A percentile compares a stretch with the other conserved stretches of the same genome.
Evolutionary conservation across 2,113 vertebrate genomes (phyloP).

Genomic region (Cromileptes altivelis): DNA sequence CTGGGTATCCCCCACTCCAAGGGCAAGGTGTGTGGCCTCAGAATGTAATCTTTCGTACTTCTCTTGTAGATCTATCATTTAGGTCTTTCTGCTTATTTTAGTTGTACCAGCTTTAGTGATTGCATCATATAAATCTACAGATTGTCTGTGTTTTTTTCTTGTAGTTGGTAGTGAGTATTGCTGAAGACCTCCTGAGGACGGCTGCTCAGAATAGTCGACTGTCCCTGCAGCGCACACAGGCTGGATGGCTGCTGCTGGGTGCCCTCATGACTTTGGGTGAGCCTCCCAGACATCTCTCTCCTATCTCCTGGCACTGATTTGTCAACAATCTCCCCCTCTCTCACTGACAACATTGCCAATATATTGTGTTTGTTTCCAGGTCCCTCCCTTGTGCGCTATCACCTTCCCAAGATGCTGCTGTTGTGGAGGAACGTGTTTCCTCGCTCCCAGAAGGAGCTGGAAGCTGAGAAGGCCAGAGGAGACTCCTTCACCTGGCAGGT

Average conservation of each 20-base stretch:
- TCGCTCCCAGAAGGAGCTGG: conserved; percentile 96
- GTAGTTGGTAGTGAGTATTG: conserved; percentile 98
- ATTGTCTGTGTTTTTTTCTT: conserved; percentile 32
- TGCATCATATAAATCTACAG: not conserved
- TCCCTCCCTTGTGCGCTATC: conserved; percentile 95
- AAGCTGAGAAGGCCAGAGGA: conserved; percentile 96
- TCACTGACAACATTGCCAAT: not conserved
- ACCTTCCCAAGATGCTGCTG: conserved; percentile 98
- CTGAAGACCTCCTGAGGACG: conserved; percentile 95
- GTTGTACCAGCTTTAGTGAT: not conserved
- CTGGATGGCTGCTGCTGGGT: conserved; percentile 98
- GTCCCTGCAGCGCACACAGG: conserved; percentile 96
- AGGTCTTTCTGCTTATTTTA: not conserved
- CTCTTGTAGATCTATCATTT: not conserved
- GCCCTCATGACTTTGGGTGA: conserved; percentile 98
- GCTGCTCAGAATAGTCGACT: conserved; percentile 97
- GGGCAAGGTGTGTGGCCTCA: conserved; percentile 90
- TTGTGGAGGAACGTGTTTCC: conserved; percentile 98
- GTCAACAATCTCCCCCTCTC: too few relatives aligned
- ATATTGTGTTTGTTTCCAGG: conserved; percentile 79
- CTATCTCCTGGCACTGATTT: not conserved
- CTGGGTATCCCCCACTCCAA: conserved; percentile 97
- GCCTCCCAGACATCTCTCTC: not conserved
- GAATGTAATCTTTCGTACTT: not conserved
- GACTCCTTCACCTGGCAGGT: conserved; percentile 99